These are phyloP conservation scores for Camponotus fellah DNA, from an alignment of 2,888 invertebrate species.

Conservation along the genomic window DNA sequence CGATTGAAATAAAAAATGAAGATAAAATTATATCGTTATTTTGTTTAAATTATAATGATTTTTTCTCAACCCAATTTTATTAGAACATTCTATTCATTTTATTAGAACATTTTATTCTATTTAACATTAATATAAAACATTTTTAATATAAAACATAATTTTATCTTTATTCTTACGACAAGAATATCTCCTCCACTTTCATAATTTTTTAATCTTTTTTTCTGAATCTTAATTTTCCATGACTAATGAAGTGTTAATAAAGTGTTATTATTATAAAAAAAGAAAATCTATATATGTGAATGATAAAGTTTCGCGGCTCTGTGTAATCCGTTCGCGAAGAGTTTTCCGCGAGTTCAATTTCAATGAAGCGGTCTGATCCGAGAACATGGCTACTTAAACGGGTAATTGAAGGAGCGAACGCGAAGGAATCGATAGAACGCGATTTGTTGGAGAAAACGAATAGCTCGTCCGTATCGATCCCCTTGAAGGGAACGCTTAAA, in stretches of 20 bases:
- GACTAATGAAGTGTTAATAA: conserved; percentile 23
- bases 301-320: neutral
- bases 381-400: conserved; percentile 22
- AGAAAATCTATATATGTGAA: neutral
- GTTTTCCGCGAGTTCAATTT: conserved; percentile 25
- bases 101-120: no score
- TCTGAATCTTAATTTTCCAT: neutral
- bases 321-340: conserved; percentile 10
- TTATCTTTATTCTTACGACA: neutral
- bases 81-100: no score
- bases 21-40: neutral
- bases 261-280: neutral
- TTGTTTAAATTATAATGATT: neutral
- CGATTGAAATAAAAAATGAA: neutral
- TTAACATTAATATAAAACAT: no score
- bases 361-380: conserved; percentile 13
- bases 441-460: conserved; percentile 36
- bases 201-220: neutral
- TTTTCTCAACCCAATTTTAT: neutral
- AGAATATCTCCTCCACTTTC: neutral
- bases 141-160: neutral
- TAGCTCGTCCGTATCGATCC: conserved; percentile 22
- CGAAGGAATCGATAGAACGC: conserved; percentile 30
- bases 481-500: neutral
- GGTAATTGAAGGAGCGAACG: conserved; percentile 25